Evolutionary conservation across 2,113 vertebrate species (phyloP), one percentile per base, ranked within the genome.

Genomic region (Cinclus mexicanus): DNA sequence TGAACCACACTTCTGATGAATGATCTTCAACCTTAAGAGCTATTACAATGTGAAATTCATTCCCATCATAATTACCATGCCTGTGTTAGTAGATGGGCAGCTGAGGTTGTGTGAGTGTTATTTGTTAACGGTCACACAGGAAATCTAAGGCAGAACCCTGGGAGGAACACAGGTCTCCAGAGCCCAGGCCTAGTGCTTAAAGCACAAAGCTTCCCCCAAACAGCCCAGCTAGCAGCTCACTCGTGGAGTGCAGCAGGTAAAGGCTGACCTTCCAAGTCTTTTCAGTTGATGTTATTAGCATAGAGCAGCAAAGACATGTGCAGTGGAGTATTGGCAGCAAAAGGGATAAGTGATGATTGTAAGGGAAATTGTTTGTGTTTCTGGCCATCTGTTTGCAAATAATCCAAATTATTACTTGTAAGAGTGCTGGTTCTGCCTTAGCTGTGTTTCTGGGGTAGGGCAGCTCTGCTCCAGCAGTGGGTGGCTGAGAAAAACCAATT

Each of bases 321-420:
- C 75, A 50, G 47, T 10, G 37, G 44, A 89, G 64, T 67, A 75
- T 7, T 89, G 93, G 94, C 92, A 97, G 92, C 79, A 92, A 94
- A 96, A 94, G 64, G 83, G 92, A 88, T 90, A 94, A 95, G 86
- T 81, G 72, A 94, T 78, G 90, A 92, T 71, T 96, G 76, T 81
- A 92, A 92, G 88, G 87, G 60, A 84, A 88, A 95, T 60, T 87
- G 67, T 94, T 91, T 91, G 89, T 85, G 75, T 88, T 95, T 88
- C 86, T 37, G 87, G 68, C 92, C 93, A 96, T 96, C 95, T 97
- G 95, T 93, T 96, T 94, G 94, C 93, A 96, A 95, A 96, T 95
- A 96, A 96, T 78, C 52, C 26, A 70, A 91, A 95, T 90, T 90
- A 93, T 84, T 94, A 71, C 79, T 94, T 96, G 86, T 75, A 83